Percentiles rank a stretch among this genome's conserved stretches.
These are phyloP conservation scores for Scelioninae gen. 1 DNA, from an alignment of 2,888 invertebrate species.

Conservation along the genomic window DNA sequence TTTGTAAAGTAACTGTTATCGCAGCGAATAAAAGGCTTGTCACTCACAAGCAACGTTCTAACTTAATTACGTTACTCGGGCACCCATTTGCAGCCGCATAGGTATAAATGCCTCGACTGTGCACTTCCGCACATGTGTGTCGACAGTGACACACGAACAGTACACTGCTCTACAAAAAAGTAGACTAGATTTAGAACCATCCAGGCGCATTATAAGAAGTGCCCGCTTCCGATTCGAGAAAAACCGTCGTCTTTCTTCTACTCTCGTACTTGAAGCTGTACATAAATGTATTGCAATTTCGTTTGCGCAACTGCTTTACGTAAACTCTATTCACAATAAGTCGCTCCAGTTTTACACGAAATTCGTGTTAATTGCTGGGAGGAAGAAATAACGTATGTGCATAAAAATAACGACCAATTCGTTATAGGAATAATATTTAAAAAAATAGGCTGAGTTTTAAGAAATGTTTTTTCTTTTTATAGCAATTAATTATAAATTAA, in stretches of 20 bases:
- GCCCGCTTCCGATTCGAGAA: constrained; percentile 15
- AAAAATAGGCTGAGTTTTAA: constrained; percentile 24
- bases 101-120: constrained; percentile 34
- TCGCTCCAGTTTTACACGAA: constrained; percentile 41
- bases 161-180: constrained; percentile 28
- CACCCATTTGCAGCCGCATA: constrained; percentile 11
- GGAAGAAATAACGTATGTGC: constrained; percentile 33
- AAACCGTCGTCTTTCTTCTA: constrained; percentile 12
- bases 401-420: constrained; percentile 41
- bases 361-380: constrained; percentile 41
- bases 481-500: constrained; percentile 2
- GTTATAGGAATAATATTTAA: constrained; percentile 17
- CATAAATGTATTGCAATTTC: constrained; percentile 26
- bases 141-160: constrained; percentile 25
- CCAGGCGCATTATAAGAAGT: constrained; percentile 6
- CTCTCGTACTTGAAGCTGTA: not conserved
- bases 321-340: constrained; percentile 35
- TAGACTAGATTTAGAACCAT: constrained; percentile 30
- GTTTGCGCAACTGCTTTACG: constrained; percentile 36
- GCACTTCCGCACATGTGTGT: constrained; percentile 43
- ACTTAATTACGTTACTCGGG: constrained; percentile 47
- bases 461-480: not conserved
- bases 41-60: constrained; percentile 35
- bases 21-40: constrained; percentile 29
- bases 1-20: constrained; percentile 40